Evolutionary conservation across 2,113 vertebrate species (phyloP).

Genomic region (Orycteropus afer): DNA sequence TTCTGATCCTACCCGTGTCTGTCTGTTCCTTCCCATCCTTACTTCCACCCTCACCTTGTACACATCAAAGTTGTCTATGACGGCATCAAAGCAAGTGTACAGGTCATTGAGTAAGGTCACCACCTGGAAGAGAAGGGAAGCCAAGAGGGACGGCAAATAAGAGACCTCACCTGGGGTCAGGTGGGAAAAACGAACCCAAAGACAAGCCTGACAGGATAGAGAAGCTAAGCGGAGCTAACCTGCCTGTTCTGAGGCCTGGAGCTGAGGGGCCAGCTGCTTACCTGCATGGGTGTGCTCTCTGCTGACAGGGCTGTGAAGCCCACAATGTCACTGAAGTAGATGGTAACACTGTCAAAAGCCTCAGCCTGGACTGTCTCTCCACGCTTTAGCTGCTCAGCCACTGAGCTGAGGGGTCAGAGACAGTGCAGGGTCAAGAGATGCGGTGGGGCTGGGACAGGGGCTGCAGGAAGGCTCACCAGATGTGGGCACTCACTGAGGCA

Average conservation of each 20-base stretch:
- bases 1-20: too few species aligned
- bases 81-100: constrained; percentile 96
- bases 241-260: fast-evolving
- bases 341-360: constrained; percentile 95
- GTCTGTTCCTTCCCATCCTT: not conserved
- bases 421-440: not conserved
- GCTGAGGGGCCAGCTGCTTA: constrained; percentile 30
- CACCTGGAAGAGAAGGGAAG: constrained; percentile 84
- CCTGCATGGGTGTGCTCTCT: constrained; percentile 94
- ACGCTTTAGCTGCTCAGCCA: constrained; percentile 94
- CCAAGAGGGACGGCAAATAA: not conserved
- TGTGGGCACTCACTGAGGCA: constrained; percentile 91
- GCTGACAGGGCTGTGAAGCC: constrained; percentile 94
- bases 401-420: constrained; percentile 85
- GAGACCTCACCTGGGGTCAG: not conserved
- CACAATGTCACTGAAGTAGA: constrained; percentile 97
- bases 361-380: constrained; percentile 94
- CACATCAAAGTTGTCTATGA: constrained; percentile 98
- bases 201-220: not conserved
- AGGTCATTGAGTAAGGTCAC: constrained; percentile 94
- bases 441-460: fast-evolving
- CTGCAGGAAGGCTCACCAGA: fast-evolving
- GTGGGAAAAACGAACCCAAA: not conserved
- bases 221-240: too few species aligned
- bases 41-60: constrained; percentile 90